These are phyloP conservation scores for Limanda limanda DNA, from an alignment of 2,113 vertebrate genomes.

Conservation along the genomic window DNA sequence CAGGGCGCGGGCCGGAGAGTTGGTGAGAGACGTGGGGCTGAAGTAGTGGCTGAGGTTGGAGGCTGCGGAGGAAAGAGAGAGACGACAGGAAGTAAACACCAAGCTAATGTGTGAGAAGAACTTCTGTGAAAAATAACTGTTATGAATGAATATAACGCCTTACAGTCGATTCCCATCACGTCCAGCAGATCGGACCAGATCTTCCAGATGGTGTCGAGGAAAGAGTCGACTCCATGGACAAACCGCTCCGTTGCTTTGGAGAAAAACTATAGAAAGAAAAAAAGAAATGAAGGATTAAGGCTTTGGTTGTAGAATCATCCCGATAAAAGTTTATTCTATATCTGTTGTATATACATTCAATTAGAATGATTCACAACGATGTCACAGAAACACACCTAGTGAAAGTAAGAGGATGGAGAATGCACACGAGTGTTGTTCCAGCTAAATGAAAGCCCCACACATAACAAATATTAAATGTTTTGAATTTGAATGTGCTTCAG, in stretches of 20 bases:
- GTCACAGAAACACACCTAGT: no score
- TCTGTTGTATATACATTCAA: no score
- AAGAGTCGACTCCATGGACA: constrained; percentile 92
- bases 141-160: constrained; percentile 43
- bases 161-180: constrained; percentile 95
- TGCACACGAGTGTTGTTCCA: no score
- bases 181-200: constrained; percentile 94
- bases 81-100: not conserved
- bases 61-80: constrained; percentile 77
- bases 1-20: constrained; percentile 84
- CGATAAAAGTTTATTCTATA: not conserved
- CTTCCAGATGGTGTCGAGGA: constrained; percentile 93
- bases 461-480: no score
- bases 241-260: constrained; percentile 94
- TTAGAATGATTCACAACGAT: no score
- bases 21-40: constrained; percentile 84
- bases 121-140: not conserved
- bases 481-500: no score
- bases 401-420: no score
- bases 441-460: no score
- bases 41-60: constrained; percentile 95
- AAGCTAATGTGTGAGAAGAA: not conserved
- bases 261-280: constrained; percentile 86
- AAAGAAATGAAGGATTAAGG: not conserved
- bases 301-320: not conserved